Evolutionary conservation across 2,113 vertebrate genomes (phyloP).

Genomic region (Ammodytes marinus): DNA sequence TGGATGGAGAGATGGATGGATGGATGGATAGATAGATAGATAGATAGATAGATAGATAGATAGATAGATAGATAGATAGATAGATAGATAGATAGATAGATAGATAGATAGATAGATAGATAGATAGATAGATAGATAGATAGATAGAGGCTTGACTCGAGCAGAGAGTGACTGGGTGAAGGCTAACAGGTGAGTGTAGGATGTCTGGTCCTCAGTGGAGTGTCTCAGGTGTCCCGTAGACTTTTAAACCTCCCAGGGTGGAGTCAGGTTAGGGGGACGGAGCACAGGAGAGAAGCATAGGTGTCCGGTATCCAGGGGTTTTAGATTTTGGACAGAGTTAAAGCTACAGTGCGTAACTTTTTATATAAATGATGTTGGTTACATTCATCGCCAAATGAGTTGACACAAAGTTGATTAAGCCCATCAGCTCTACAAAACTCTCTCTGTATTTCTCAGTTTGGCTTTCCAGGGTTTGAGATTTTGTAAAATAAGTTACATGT

Average conservation of each 20-base stretch:
- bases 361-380: too few species aligned
- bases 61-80: background rate
- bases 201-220: conserved; percentile 15
- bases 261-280: conserved; percentile 14
- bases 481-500: too few species aligned
- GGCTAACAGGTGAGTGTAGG: conserved; percentile 7
- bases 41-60: background rate
- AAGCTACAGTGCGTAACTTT: too few species aligned
- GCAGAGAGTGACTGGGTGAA: background rate
- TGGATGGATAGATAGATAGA: background rate
- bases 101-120: background rate
- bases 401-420: too few species aligned
- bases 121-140: background rate
- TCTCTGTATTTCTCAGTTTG: too few species aligned
- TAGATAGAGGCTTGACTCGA: too few species aligned
- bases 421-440: too few species aligned
- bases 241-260: conserved; percentile 61
- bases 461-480: too few species aligned
- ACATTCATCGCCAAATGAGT: too few species aligned
- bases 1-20: background rate
- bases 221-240: conserved; percentile 52
- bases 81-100: background rate
- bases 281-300: conserved; percentile 6
- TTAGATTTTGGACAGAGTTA: background rate
- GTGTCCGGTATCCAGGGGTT: conserved; percentile 37